Evolutionary conservation across 2,113 vertebrate genomes (phyloP).

Genomic region (Gasterosteus aculeatus): DNA sequence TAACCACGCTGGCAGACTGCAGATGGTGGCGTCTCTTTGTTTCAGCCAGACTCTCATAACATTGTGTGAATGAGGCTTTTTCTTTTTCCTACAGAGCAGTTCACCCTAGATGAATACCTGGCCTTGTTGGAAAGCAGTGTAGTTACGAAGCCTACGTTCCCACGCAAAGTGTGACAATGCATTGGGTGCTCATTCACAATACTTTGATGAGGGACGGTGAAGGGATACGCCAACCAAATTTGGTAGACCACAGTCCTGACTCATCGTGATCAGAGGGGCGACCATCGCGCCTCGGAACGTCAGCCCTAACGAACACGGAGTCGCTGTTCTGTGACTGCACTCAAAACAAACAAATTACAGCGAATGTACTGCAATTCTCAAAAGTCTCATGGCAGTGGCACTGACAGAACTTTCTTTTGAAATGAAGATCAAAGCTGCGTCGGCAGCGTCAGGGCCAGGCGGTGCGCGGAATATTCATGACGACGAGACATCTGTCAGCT

Average conservation of each 20-base stretch:
- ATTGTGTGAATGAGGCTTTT: constrained; percentile 33
- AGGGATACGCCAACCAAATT: background rate
- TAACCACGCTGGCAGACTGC: constrained; percentile 54
- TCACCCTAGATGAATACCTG: constrained; percentile 37
- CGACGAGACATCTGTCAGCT: constrained; percentile 79
- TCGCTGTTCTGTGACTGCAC: constrained; percentile 44
- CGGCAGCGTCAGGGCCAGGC: constrained; percentile 50
- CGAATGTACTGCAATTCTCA: constrained; percentile 69
- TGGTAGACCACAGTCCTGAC: constrained; percentile 21
- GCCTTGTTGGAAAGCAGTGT: constrained; percentile 11
- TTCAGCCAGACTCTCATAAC: constrained; percentile 58
- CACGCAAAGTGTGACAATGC: background rate
- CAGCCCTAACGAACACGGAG: constrained; percentile 10
- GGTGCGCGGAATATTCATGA: constrained; percentile 79
- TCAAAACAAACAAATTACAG: constrained; percentile 77
- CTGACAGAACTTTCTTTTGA: constrained; percentile 78
- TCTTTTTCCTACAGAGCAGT: constrained; percentile 28
- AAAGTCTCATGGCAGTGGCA: constrained; percentile 58
- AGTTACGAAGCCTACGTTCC: constrained; percentile 16
- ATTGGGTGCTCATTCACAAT: background rate
- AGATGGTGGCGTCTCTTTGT: constrained; percentile 70
- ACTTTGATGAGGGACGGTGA: background rate
- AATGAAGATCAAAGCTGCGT: constrained; percentile 81
- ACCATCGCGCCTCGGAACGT: constrained; percentile 44
- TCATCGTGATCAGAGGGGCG: constrained; percentile 26